These are phyloP conservation scores for Pocillopora meandrina DNA, from an alignment of 92 coral and sea anemone species.

Conservation along the genomic window DNA sequence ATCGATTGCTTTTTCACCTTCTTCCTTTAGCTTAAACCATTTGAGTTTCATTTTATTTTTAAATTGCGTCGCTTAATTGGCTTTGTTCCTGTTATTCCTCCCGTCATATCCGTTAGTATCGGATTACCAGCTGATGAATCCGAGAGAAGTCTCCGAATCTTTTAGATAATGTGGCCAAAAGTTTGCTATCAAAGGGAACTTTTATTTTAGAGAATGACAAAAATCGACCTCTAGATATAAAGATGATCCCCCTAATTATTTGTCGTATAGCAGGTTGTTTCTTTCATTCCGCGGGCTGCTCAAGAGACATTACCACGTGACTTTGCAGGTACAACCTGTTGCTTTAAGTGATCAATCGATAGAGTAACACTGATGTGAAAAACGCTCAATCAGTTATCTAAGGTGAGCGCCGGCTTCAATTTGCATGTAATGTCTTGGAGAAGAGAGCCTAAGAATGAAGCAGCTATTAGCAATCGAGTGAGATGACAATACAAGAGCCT, in stretches of 20 bases:
- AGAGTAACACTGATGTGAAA: slow-evolving; percentile 8
- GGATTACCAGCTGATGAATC: too few species aligned
- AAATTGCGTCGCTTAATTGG: too few species aligned
- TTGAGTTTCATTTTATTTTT: too few species aligned
- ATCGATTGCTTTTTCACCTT: too few species aligned
- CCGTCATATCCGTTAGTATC: too few species aligned
- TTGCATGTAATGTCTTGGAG: neutral
- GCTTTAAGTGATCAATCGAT: neutral
- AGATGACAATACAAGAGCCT: neutral
- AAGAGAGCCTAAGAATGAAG: neutral
- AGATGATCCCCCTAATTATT: neutral
- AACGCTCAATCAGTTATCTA: neutral
- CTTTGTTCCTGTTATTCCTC: too few species aligned
- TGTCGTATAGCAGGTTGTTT: slow-evolving; percentile 12
- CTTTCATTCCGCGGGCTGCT: neutral
- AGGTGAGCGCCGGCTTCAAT: neutral
- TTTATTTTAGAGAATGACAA: too few species aligned
- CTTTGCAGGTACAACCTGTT: slow-evolving; percentile 11
- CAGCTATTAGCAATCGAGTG: neutral
- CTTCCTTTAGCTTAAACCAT: too few species aligned
- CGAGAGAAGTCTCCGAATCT: too few species aligned
- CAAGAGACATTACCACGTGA: slow-evolving; percentile 21
- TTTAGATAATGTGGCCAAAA: too few species aligned
- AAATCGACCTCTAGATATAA: too few species aligned
- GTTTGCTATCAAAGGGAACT: too few species aligned